Percentiles rank a stretch among this genome's conserved stretches.
These are phyloP conservation scores for Eupithecia inturbata DNA, from an alignment of 2,888 invertebrate genomes.

Conservation along the genomic window DNA sequence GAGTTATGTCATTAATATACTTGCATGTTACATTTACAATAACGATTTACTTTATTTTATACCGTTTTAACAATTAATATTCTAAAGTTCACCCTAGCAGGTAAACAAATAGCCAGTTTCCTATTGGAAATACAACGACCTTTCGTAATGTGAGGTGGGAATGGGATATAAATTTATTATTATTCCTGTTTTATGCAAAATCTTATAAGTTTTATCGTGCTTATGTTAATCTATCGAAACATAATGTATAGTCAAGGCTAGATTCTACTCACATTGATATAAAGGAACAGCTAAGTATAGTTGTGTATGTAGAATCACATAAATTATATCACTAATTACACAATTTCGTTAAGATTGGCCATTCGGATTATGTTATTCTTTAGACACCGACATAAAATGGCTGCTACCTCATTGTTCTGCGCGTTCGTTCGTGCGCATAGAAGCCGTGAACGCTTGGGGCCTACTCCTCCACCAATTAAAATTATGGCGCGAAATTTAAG, in stretches of 20 bases:
- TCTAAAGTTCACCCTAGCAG: conserved; percentile 63
- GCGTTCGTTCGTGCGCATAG: conserved; percentile 85
- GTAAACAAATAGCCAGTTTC: conserved; percentile 57
- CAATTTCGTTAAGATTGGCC: conserved; percentile 84
- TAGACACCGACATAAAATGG: conserved; percentile 85
- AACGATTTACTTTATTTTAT: conserved; percentile 62
- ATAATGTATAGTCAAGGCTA: conserved; percentile 68
- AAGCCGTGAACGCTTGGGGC: conserved; percentile 85
- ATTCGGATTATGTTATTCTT: conserved; percentile 85
- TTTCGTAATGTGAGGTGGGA: conserved; percentile 63
- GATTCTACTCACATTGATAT: conserved; percentile 79
- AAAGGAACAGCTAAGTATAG: conserved; percentile 79
- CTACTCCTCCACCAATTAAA: conserved; percentile 84
- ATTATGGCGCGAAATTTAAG: conserved; percentile 84
- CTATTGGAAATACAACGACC: conserved; percentile 64
- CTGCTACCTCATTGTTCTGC: conserved; percentile 85
- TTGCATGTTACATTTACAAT: conserved; percentile 63
- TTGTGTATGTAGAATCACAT: conserved; percentile 81
- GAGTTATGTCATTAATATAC: conserved; percentile 80
- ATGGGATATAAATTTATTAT: conserved; percentile 69
- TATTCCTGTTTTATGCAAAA: conserved; percentile 66
- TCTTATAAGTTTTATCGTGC: conserved; percentile 72
- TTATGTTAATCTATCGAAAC: conserved; percentile 62
- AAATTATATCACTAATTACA: conserved; percentile 84
- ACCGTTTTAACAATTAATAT: conserved; percentile 58